Conservation (phyloP, 2,888 invertebrate species). For the Salticus scenicus region DNA sequence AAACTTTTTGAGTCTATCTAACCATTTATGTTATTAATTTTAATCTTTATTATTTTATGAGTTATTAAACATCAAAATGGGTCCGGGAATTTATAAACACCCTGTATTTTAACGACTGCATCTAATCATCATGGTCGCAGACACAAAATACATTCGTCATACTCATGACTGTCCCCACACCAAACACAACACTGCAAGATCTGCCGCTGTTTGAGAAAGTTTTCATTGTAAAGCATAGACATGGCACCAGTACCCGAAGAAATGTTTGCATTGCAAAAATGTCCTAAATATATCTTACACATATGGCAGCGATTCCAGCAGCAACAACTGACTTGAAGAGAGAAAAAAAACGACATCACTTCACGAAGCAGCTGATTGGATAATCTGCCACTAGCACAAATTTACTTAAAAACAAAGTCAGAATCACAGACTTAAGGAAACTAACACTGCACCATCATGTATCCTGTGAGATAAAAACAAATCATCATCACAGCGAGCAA, state of each 20-base stretch:
- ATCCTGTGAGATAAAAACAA: not conserved
- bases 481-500: not conserved
- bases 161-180: too few relatives aligned
- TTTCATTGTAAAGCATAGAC: not conserved
- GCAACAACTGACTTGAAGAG: not conserved
- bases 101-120: too few relatives aligned
- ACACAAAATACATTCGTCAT: too few relatives aligned
- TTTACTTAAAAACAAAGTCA: conserved; percentile 7
- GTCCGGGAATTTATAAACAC: too few relatives aligned
- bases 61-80: too few relatives aligned
- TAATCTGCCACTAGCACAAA: conserved; percentile 2
- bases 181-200: too few relatives aligned
- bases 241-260: not conserved
- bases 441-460: conserved; percentile 7
- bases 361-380: not conserved
- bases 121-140: too few relatives aligned
- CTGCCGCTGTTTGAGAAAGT: not conserved
- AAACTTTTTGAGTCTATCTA: too few relatives aligned
- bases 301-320: conserved; percentile 9
- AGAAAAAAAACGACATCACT: too few relatives aligned
- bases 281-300: not conserved
- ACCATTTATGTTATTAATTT: too few relatives aligned
- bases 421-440: conserved; percentile 21
- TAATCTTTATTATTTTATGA: too few relatives aligned
- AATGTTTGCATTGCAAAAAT: not conserved